Conservation (phyloP, 2,797 vertebrate genomes). For the Clamator glandarius region DNA sequence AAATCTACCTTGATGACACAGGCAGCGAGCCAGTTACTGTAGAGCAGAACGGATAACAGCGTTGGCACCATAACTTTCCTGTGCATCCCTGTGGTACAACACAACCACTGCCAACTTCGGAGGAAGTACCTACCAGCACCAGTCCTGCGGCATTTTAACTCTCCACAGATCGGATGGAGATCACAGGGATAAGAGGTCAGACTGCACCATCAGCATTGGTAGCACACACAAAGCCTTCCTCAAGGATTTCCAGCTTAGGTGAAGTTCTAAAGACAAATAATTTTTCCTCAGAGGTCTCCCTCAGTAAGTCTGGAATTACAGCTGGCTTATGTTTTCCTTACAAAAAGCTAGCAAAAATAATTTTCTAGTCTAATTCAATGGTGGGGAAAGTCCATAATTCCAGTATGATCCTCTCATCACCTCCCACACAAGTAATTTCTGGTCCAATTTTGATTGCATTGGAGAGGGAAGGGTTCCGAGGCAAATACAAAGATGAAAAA, state of each 20-base stretch:
- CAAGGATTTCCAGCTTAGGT: neutral
- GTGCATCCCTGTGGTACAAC: fast-evolving
- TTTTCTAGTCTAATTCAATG: neutral
- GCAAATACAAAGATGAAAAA: neutral
- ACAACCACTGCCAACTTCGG: neutral
- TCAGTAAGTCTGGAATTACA: neutral
- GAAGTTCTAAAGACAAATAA: neutral
- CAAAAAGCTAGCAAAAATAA: neutral
- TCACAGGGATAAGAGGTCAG: too few species aligned
- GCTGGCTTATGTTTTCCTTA: neutral
- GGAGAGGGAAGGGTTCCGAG: neutral
- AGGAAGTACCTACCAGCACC: neutral
- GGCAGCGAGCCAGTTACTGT: neutral
- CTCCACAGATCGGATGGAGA: neutral
- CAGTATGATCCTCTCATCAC: neutral
- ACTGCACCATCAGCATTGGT: neutral
- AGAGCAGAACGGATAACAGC: neutral
- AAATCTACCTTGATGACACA: neutral
- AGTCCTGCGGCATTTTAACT: neutral
- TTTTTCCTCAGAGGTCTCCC: neutral
- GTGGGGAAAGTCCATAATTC: neutral
- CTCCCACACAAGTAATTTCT: neutral
- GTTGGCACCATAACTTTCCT: neutral
- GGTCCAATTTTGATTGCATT: neutral
- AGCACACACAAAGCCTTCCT: neutral